Base-by-base conservation (phyloP, 2,888 invertebrate species). In the Keiferia lycopersicella region DNA sequence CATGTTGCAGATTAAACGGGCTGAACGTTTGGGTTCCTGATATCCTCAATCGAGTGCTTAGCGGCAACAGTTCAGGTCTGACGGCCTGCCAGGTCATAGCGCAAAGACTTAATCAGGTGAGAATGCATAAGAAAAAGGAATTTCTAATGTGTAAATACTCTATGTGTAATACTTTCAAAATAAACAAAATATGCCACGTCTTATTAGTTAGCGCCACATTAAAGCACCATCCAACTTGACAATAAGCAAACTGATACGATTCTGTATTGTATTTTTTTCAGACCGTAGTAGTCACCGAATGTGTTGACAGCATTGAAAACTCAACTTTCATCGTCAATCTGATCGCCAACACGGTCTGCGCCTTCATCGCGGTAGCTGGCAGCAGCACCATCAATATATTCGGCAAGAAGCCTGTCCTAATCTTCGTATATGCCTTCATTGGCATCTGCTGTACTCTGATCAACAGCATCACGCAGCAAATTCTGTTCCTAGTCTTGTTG, bases 1-100 rank as follows among this genome's bases (percentile, higher is more conserved):
- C 16, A 12, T 39, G 18, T 78, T 83, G 64, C 78, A 93, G 93
- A 68, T 80, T 92, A 67, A 92, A 93, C 63, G 93, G 93, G 0
- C 78, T 93, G 4, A 86, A 87, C 68, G 88, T 93, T 84, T 94
- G 94, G 94, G 88, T 93, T 62, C 94, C 94, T 26, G 92, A 93
- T 71, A 87, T 93, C 4, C 72, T 94, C 18, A 94, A 93, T 70
- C 81, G 89, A 65, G 92, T 94, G n/a, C 68, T 92, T 8, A 78
- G 83, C 1, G 56, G 56, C 30, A 26, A 56, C 0, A 73, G 74
- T 3, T 70, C 61, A 0, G 69, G 78, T 0, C 65, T 75, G 66
- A 88, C 91, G 0, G 90, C 89, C 2, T 90, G 90, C 68, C 72
- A 83, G 64, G 82, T 91, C 61, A 91, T 92, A 41, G 79, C 78